Base-by-base conservation (phyloP, 2,113 vertebrate genomes). In the Peucedramus taeniatus region DNA sequence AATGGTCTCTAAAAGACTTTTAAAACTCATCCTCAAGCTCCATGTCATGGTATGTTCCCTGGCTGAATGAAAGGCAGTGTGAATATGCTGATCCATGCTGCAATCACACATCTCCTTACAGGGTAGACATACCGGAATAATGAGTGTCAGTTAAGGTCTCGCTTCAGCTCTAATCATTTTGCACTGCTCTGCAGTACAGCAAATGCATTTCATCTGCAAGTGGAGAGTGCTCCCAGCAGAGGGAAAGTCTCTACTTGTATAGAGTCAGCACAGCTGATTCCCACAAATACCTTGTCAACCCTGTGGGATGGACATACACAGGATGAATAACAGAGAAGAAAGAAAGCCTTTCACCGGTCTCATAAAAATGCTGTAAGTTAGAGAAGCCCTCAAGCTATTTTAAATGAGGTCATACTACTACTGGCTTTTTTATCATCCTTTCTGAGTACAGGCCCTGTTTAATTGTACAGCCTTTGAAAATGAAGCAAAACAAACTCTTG, bases 131-230 rank as follows among this genome's bases (percentile, higher is more conserved):
- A 92, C 83, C 26, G 0, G 91, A 93, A 94, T 96, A 94, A 96
- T 88, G 91, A 96, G 87, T 93, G 91, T 85, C 90, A 91, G 82
- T 87, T 68, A 86, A 88, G 90, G 83, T 87, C 92, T 77, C 76
- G 85, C 88, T 95, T 96, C 78, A 83, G 54, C 82, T 91, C 82
- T 95, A 91, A 95, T 96, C 92, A 95, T 93, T 96, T 96, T 66
- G 64, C 76, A 53, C 72, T 86, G 75, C 75, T 93, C 71, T 89
- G 85, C 54, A 85, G 79, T 74, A 63, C 78, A 86, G 64, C 23
- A 4, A 92, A 84, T 71, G 72, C 40, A 82, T 94, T 94, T 96
- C 80, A 91, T 93, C 93, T 91, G 64, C 76, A 90, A 83, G 60
- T 30, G 66, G 75, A 90, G 84, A 92, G 44, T 86, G 59, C 68